Evolutionary conservation across 2,797 vertebrate genomes (phyloP).

Genomic region (Syncerus caffer): DNA sequence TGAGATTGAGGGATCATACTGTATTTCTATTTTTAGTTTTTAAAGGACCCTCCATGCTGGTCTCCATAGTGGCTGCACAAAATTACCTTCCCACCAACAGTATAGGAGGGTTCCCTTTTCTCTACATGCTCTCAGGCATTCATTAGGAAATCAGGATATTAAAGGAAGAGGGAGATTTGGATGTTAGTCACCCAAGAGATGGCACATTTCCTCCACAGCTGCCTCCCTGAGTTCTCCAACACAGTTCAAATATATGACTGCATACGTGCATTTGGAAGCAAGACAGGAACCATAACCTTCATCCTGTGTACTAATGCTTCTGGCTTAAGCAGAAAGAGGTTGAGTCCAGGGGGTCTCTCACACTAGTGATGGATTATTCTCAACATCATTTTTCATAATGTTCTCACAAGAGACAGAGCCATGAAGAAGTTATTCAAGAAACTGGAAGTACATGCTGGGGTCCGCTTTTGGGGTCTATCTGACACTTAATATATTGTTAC

Average conservation of each 20-base stretch:
- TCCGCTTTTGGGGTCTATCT: neutral
- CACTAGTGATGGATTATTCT: neutral
- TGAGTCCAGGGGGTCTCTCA: neutral
- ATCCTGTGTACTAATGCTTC: neutral
- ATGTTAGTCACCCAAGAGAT: neutral
- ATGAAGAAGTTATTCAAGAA: neutral
- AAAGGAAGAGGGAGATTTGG: neutral
- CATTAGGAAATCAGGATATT: neutral
- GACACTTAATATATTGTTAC: neutral
- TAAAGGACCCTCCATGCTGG: neutral
- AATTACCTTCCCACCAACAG: neutral
- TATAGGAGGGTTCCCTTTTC: neutral
- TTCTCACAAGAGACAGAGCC: neutral
- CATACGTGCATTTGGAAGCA: fast-evolving
- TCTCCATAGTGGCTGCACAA: neutral
- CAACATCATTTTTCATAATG: neutral
- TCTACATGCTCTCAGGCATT: neutral
- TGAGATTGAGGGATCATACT: neutral
- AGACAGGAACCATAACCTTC: neutral
- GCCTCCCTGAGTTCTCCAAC: neutral
- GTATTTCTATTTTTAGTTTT: neutral
- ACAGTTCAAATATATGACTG: neutral
- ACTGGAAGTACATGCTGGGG: neutral
- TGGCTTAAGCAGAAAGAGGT: neutral
- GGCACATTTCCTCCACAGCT: neutral